These are phyloP conservation scores for Kryphioiulus occultus DNA, from an alignment of 2,888 invertebrate genomes.

Conservation along the genomic window DNA sequence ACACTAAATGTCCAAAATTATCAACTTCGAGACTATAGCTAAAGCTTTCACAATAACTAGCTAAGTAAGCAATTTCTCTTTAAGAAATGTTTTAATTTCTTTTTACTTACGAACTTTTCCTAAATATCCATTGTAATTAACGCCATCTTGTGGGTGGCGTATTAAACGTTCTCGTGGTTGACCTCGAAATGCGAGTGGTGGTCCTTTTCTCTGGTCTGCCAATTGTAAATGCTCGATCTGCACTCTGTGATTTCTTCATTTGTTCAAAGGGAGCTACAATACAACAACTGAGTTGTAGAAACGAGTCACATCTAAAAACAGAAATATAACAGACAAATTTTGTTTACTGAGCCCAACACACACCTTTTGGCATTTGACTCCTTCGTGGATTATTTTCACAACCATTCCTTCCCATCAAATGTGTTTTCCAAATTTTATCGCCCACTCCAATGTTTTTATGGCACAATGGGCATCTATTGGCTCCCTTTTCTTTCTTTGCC, in stretches of 20 bases:
- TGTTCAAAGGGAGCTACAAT: neutral
- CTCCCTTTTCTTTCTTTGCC: conserved; percentile 65
- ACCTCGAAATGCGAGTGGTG: conserved; percentile 47
- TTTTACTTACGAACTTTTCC: neutral
- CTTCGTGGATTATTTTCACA: conserved; percentile 52
- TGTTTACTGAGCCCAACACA: neutral
- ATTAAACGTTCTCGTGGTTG: conserved; percentile 50
- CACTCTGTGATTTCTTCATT: conserved; percentile 50
- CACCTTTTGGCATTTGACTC: neutral
- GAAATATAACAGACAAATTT: neutral
- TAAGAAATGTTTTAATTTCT: neutral
- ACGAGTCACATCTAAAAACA: too few species aligned
- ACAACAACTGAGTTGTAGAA: neutral
- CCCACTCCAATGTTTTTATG: conserved; percentile 74
- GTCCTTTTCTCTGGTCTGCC: neutral
- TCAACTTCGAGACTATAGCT: neutral
- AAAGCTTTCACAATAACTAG: neutral
- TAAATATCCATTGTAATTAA: neutral
- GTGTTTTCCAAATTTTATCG: conserved; percentile 83
- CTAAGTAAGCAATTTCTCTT: neutral
- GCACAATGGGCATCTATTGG: conserved; percentile 86
- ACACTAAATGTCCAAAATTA: neutral
- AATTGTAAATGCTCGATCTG: conserved; percentile 46
- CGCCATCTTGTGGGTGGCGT: conserved; percentile 28
- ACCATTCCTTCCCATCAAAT: conserved; percentile 68